These are phyloP conservation scores for Antheraea mylitta DNA, from an alignment of 1,140 invertebrate genomes.

Conservation along the genomic window DNA sequence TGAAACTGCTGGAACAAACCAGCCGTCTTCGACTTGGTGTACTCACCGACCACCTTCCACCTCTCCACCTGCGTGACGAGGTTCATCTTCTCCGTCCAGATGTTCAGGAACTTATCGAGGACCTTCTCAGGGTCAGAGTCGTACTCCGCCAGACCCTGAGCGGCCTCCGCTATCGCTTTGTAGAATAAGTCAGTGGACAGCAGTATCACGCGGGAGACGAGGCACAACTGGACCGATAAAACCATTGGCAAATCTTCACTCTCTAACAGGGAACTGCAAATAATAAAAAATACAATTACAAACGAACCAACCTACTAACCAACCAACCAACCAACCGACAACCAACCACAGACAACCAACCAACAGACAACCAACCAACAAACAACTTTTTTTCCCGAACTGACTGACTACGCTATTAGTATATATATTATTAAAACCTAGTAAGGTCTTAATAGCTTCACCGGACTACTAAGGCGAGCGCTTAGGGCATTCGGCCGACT, in stretches of 20 bases:
- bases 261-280: constrained; percentile 80
- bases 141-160: constrained; percentile 75
- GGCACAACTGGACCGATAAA: constrained; percentile 87
- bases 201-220: constrained; percentile 88
- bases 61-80: constrained; percentile 87
- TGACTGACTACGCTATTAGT: too few species aligned
- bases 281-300: constrained; percentile 2
- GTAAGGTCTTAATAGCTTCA: too few species aligned
- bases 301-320: neutral
- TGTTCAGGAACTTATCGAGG: constrained; percentile 84
- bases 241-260: constrained; percentile 85
- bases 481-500: too few species aligned
- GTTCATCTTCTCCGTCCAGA: constrained; percentile 90
- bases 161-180: constrained; percentile 80
- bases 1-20: too few species aligned
- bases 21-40: too few species aligned
- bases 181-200: constrained; percentile 86
- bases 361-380: too few species aligned
- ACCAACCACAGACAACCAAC: too few species aligned
- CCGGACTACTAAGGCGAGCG: too few species aligned
- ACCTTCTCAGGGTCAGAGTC: constrained; percentile 79
- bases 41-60: constrained; percentile 86
- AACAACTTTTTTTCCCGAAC: too few species aligned
- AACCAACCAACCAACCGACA: too few species aligned
- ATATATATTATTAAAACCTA: too few species aligned